These are phyloP conservation scores for Nothoprocta perdicaria DNA, from an alignment of 2,113 vertebrate genomes.

Conservation along the genomic window DNA sequence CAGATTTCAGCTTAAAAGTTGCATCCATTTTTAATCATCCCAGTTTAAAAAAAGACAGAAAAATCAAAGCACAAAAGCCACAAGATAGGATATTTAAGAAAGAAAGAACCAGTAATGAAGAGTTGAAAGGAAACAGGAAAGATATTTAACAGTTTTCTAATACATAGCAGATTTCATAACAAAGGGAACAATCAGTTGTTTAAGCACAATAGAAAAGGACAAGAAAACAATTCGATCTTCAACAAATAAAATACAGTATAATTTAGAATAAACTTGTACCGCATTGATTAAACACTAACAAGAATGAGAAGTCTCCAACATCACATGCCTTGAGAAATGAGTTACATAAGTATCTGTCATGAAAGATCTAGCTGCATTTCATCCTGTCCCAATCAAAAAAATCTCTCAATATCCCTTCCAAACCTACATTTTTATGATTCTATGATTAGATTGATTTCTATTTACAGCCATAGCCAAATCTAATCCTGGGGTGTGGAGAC, in stretches of 20 bases:
- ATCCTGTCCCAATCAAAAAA: neutral
- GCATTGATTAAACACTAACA: neutral
- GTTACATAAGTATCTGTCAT: neutral
- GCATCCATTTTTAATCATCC: neutral
- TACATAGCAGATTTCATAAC: neutral
- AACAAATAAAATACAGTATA: neutral
- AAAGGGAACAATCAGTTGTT: neutral
- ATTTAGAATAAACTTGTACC: neutral
- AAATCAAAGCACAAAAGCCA: neutral
- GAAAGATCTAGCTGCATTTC: neutral
- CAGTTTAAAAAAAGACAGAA: neutral
- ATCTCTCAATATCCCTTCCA: neutral
- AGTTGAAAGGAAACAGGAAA: neutral
- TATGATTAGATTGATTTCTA: neutral
- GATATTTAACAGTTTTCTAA: neutral
- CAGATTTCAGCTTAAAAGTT: neutral
- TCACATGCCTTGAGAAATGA: neutral
- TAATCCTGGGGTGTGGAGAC: neutral
- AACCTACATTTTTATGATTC: neutral
- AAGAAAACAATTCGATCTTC: neutral
- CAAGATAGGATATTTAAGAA: neutral
- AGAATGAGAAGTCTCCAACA: neutral
- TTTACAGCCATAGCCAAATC: neutral
- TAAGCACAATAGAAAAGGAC: neutral
- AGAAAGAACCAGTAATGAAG: neutral